These are phyloP conservation scores for Coboldia fuscipes DNA, from an alignment of 1,140 invertebrate species.

Conservation along the genomic window DNA sequence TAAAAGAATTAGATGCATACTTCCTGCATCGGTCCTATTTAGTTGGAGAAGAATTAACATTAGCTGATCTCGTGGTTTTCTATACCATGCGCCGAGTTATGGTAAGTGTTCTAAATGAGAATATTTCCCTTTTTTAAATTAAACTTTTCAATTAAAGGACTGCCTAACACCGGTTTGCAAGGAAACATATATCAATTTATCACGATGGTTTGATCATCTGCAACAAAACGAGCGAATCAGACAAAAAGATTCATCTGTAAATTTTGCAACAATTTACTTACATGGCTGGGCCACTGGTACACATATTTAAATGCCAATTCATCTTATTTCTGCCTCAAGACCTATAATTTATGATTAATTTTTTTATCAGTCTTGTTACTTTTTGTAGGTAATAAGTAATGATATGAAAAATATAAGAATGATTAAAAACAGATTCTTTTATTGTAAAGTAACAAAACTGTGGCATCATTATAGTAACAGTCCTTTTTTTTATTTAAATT, in stretches of 20 bases:
- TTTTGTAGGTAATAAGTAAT: too few species aligned
- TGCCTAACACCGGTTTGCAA: conserved; percentile 30
- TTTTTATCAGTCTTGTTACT: too few species aligned
- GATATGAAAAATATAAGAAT: too few species aligned
- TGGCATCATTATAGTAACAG: too few species aligned
- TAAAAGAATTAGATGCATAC: conserved; percentile 27
- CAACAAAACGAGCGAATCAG: conserved; percentile 32
- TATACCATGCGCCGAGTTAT: conserved; percentile 29
- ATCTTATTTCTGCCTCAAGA: too few species aligned
- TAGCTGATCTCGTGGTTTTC: conserved; percentile 34
- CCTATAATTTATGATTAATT: too few species aligned
- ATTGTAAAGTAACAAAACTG: too few species aligned
- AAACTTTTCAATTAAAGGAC: conserved; percentile 16
- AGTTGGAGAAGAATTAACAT: conserved; percentile 27
- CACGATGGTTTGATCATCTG: conserved; percentile 42
- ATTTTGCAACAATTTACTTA: conserved; percentile 30
- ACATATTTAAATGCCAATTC: conserved; percentile 9
- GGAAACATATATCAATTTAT: conserved; percentile 34
- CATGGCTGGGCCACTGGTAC: conserved; percentile 22
- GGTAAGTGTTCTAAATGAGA: conserved; percentile 21
- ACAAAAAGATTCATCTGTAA: conserved; percentile 28
- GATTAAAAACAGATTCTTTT: too few species aligned
- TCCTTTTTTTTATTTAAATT: too few species aligned
- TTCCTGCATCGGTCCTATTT: conserved; percentile 29
- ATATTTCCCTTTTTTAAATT: conserved; percentile 4